Evolutionary conservation across 1,140 invertebrate genomes (phyloP), one percentile per base, ranked within the genome.

Genomic region (Trichomalopsis sarcophagae): DNA sequence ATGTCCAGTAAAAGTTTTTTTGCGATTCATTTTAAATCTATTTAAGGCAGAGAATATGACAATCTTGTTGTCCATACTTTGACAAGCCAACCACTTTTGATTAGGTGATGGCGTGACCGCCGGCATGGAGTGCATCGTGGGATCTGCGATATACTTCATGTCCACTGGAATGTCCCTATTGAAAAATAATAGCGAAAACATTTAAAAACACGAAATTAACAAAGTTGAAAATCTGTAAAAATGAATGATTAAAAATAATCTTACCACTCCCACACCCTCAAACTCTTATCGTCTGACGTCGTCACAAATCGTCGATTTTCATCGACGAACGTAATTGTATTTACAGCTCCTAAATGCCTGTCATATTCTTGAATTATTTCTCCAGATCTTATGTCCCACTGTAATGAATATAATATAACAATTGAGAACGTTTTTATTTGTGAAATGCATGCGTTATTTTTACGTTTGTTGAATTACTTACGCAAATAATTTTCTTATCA

Each of bases 111-210:
- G 94, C 0, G 98, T 98, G 0, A 99, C 98, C 2, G 98, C 96
- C 0, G 99, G 99, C 96, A 99, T 99, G 7, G 98, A 99, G 94
- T 99, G 99, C 98, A 99, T 99, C 2, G 97, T 97, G 3, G 99
- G 99, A 94, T 99, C 99, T n/a, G 99, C 99, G 89, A 99, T 99
- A 91, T 99, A 99, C 92, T 99, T 99, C 96, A 99, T 99, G 92
- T 99, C 99, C 4, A 99, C 99, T 0, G 99, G 99, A 91, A 99
- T 99, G 92, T 99, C 98, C 97, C 96, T 97, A 89, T 86, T 87
- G 87, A 90, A 87, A 90, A 36, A 36, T 36, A 36, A 84, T 82
- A 85, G 75, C 11, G 79, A 11, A 83, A 82, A 81, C 27, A 50
- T 23, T 55, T 17, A 21, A 11, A 76, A 79, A 14, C 77, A 81